Base-by-base conservation (phyloP, 2,113 vertebrate species). In the Phyllostomus hastatus region DNA sequence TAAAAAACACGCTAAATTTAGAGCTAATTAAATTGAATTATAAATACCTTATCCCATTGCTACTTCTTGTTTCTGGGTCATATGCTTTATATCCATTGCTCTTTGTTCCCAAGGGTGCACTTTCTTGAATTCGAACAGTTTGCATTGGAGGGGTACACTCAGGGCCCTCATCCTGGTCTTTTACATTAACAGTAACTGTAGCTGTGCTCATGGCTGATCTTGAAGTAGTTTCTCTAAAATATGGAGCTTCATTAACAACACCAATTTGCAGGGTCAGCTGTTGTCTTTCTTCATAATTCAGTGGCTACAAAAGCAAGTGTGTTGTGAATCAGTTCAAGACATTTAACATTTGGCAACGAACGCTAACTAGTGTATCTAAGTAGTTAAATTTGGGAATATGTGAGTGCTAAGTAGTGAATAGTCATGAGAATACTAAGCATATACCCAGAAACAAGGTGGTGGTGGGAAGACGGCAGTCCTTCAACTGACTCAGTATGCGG, bases 1-100 rank as follows among this genome's bases (percentile, higher is more conserved):
- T 90, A 24, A 41, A 83, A 78, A 76, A 4, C 57, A 54, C 0
- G 35, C 16, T 46, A 66, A 38, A 84, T 67, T 26, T 78, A 19
- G 26, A 46, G 19, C 43, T 16, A 12, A 73, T 5, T 7, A 91
- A 82, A 6, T 24, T 82, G 43, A 79, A 85, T 61, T 2, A 35
- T 38, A 78, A 61, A 95, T 97, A 99, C 99, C 91, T 98, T 98
- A 99, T 99, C 97, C 98, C 99, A 9, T 79, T 78, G 59, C 98
- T 98, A n/a, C 98, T 99, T 88, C 98, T 98, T 66, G 98, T 99
- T 96, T 99, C 99, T 7, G 99, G 99, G 92, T 99, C 99, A 2
- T 90, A 38, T 6, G 99, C 99, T 38, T 81, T 41, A 1, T 99
- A 99, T 0, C 87, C 98, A 87, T 97, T 97, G 57, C 98, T 98